Conservation (phyloP, 2,797 vertebrate genomes). For the Psittacula echo region DNA sequence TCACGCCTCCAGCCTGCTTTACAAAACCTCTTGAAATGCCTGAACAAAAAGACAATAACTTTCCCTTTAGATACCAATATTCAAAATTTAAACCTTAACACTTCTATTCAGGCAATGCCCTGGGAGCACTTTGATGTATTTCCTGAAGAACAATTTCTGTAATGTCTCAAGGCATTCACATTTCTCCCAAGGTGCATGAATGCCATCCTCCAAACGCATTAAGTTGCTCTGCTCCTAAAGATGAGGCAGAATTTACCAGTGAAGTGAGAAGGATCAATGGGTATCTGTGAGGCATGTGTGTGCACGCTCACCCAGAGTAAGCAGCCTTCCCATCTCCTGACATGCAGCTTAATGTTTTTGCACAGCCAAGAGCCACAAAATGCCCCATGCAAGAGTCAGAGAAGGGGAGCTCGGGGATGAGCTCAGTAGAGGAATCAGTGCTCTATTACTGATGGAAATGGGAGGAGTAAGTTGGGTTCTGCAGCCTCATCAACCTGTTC, state of each 20-base stretch:
- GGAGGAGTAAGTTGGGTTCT: neutral
- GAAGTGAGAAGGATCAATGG: neutral
- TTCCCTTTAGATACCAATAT: neutral
- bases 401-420: neutral
- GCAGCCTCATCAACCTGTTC: neutral
- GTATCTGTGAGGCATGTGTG: neutral
- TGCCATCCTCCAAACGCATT: neutral
- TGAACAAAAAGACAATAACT: neutral
- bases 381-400: neutral
- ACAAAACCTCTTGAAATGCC: neutral
- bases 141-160: neutral
- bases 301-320: neutral
- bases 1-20: neutral
- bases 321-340: neutral
- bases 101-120: neutral
- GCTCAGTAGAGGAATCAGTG: neutral
- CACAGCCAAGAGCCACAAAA: neutral
- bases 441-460: neutral
- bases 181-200: neutral
- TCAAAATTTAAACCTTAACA: neutral
- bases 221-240: neutral
- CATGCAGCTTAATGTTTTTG: neutral
- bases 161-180: neutral
- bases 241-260: neutral
- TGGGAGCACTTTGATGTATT: neutral